Percentiles rank a stretch among this genome's conserved stretches.
Evolutionary conservation across 23 tunicate species (phyloP).

Genomic region (Styela plicata): DNA sequence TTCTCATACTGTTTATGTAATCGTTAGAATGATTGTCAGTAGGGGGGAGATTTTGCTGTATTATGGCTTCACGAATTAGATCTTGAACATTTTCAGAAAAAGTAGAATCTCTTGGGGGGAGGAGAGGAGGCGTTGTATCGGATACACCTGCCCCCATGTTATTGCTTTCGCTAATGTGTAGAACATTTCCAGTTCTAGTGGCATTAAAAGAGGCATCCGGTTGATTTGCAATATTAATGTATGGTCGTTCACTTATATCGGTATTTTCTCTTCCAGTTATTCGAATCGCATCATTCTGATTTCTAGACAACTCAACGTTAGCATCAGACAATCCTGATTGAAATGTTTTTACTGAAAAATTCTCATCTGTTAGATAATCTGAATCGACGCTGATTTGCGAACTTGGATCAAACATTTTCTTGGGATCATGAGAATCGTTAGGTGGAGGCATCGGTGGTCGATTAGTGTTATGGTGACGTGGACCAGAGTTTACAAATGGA

Average conservation of each 20-base stretch:
- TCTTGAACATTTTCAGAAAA: background rate
- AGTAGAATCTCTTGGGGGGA: background rate
- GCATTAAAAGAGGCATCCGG: background rate
- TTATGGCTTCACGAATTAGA: background rate
- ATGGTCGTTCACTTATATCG: background rate
- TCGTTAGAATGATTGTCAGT: background rate
- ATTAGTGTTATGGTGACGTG: conserved; percentile 13
- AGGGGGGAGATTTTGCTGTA: conserved; percentile 11
- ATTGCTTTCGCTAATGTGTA: background rate
- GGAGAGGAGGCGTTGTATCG: background rate
- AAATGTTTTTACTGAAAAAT: background rate
- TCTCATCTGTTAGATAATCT: conserved; percentile 74
- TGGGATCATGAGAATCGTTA: conserved; percentile 29
- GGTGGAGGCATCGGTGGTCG: conserved; percentile 32
- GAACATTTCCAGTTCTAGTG: background rate
- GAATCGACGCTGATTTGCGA: conserved; percentile 75
- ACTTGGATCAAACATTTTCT: conserved; percentile 42
- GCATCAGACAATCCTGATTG: background rate
- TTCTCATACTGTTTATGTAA: conserved; percentile 29
- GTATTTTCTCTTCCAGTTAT: background rate
- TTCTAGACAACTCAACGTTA: background rate
- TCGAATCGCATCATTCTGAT: background rate
- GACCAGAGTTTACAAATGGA: conserved; percentile 7
- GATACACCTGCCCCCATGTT: background rate
- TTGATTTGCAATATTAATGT: background rate